Evolutionary conservation across 2,888 invertebrate genomes (phyloP).

Genomic region (Listrodromus nycthemerus): DNA sequence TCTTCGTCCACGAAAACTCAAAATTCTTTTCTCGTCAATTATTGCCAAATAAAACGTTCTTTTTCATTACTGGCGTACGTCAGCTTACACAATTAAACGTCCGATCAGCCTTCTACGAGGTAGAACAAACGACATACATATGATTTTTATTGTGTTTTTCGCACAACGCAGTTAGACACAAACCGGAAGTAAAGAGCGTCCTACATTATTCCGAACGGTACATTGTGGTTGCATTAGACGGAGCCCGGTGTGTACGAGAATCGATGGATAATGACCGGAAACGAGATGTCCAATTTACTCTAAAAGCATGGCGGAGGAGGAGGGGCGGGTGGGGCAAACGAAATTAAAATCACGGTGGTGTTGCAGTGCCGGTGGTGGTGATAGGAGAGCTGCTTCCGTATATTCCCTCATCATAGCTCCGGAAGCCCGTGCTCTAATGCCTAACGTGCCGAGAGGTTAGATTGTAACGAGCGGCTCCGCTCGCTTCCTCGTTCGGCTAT

Average conservation of each 20-base stretch:
- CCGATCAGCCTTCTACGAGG: too few relatives aligned
- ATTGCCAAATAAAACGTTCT: too few relatives aligned
- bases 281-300: slow-evolving; percentile 51
- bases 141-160: too few relatives aligned
- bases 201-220: not conserved
- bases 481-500: slow-evolving; percentile 1
- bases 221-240: slow-evolving; percentile 31
- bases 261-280: slow-evolving; percentile 47
- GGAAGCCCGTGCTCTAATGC: slow-evolving; percentile 44
- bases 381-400: slow-evolving; percentile 31
- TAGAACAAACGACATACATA: too few relatives aligned
- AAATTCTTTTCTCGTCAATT: too few relatives aligned
- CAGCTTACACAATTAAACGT: too few relatives aligned
- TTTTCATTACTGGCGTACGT: too few relatives aligned
- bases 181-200: too few relatives aligned
- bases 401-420: slow-evolving; percentile 42
- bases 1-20: too few relatives aligned
- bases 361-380: slow-evolving; percentile 12
- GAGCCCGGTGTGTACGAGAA: slow-evolving; percentile 19
- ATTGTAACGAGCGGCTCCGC: slow-evolving; percentile 44
- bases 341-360: slow-evolving; percentile 44
- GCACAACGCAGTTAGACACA: too few relatives aligned
- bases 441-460: slow-evolving; percentile 38
- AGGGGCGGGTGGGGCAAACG: slow-evolving; percentile 9
- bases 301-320: not conserved